These are phyloP conservation scores for Narcine bancroftii DNA, from an alignment of 2,113 vertebrate genomes.

Conservation along the genomic window DNA sequence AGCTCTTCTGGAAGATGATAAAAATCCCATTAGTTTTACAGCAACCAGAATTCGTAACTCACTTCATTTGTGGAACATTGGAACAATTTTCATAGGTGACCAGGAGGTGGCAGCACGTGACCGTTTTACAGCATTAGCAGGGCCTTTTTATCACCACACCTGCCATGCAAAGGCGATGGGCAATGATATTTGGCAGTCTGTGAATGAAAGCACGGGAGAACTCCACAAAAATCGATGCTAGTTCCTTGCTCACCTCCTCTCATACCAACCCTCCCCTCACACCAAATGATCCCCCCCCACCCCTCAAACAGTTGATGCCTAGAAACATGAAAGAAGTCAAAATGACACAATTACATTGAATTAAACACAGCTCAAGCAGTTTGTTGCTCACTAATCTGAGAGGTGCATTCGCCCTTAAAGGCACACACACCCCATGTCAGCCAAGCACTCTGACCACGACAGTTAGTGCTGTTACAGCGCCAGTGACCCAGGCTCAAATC, in stretches of 20 bases:
- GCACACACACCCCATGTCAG: too few species aligned
- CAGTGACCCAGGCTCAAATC: too few species aligned
- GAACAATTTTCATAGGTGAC: background rate
- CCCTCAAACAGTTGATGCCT: too few species aligned
- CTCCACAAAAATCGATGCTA: background rate
- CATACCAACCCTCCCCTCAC: too few species aligned
- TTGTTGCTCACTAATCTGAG: too few species aligned
- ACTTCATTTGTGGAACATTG: background rate
- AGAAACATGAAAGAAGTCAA: too few species aligned
- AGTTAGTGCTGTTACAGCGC: too few species aligned
- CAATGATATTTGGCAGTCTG: background rate
- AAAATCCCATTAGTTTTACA: background rate
- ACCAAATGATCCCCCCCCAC: too few species aligned
- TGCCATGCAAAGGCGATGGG: background rate
- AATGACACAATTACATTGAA: too few species aligned
- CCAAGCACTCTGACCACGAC: too few species aligned
- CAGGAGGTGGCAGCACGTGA: background rate
- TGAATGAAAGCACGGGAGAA: background rate
- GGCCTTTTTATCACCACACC: background rate
- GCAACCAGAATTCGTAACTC: background rate
- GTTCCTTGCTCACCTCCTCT: background rate
- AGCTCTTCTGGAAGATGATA: background rate
- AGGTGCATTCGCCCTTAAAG: too few species aligned
- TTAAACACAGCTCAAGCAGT: too few species aligned
- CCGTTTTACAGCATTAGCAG: background rate